These are phyloP conservation scores for Buathra laborator DNA, from an alignment of 2,888 invertebrate genomes.

Conservation along the genomic window DNA sequence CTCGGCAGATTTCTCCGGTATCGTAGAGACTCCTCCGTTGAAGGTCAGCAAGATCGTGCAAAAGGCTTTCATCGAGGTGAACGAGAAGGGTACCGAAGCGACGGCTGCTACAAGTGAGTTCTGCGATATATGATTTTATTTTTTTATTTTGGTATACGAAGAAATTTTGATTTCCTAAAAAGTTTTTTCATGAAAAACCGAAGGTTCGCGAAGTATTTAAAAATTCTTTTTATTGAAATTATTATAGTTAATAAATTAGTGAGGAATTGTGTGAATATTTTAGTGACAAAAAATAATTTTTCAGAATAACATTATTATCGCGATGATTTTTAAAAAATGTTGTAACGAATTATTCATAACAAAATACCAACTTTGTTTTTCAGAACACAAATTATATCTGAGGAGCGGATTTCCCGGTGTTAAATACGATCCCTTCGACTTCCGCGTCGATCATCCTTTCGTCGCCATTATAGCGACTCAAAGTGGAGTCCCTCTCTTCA, in stretches of 20 bases:
- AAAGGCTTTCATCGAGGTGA: conserved; percentile 94
- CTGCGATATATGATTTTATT: conserved; percentile 59
- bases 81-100: conserved; percentile 95
- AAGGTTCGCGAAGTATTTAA: no score
- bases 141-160: conserved; percentile 26
- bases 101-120: conserved; percentile 93
- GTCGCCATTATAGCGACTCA: no score
- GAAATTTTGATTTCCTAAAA: background rate
- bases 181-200: no score
- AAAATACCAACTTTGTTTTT: background rate
- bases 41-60: conserved; percentile 91
- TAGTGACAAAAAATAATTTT: no score
- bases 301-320: background rate
- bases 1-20: conserved; percentile 88
- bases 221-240: no score
- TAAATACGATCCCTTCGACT: background rate
- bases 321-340: background rate
- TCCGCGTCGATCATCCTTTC: background rate
- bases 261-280: no score
- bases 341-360: background rate
- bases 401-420: background rate
- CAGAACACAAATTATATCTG: background rate
- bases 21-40: conserved; percentile 87
- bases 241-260: no score
- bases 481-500: no score